Percentiles rank a stretch among this genome's conserved stretches.
Conservation (phyloP, 2,113 vertebrate genomes). For the Aegotheles bennettii region DNA sequence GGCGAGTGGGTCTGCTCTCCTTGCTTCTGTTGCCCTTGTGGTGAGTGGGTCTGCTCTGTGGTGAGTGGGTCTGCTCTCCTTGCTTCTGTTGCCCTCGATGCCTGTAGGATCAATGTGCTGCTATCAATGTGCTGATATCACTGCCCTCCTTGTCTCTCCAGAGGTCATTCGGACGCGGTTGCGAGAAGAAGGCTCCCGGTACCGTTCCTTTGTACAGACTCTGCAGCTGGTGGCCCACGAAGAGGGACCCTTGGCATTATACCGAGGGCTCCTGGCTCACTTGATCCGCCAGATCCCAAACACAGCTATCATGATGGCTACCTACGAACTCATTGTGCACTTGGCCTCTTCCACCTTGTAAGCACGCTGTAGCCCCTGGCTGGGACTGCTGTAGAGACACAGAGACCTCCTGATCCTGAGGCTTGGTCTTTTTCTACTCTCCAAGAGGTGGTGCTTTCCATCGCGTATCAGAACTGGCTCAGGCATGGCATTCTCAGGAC, state of each 20-base stretch:
- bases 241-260: slow-evolving; percentile 53
- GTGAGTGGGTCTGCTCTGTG: too few relatives aligned
- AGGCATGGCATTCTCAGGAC: not conserved
- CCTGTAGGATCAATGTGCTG: not conserved
- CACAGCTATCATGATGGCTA: slow-evolving; percentile 62
- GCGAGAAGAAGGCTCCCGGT: slow-evolving; percentile 63
- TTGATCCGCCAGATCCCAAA: slow-evolving; percentile 69
- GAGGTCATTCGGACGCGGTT: slow-evolving; percentile 67
- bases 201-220: slow-evolving; percentile 59
- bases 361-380: not conserved
- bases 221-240: slow-evolving; percentile 55
- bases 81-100: not conserved
- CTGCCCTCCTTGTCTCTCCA: not conserved
- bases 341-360: slow-evolving; percentile 31
- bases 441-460: not conserved
- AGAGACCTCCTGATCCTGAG: not conserved
- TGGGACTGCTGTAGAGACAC: not conserved
- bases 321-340: slow-evolving; percentile 48
- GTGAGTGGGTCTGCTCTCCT: not conserved
- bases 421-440: not conserved
- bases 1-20: slow-evolving; percentile 11
- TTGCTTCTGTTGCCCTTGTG: not conserved
- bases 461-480: not conserved
- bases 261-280: slow-evolving; percentile 60
- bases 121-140: not conserved